phyloP scores from a whole-genome alignment of 2,888 invertebrate species.

The Psococerastis gibbosa region DNA sequence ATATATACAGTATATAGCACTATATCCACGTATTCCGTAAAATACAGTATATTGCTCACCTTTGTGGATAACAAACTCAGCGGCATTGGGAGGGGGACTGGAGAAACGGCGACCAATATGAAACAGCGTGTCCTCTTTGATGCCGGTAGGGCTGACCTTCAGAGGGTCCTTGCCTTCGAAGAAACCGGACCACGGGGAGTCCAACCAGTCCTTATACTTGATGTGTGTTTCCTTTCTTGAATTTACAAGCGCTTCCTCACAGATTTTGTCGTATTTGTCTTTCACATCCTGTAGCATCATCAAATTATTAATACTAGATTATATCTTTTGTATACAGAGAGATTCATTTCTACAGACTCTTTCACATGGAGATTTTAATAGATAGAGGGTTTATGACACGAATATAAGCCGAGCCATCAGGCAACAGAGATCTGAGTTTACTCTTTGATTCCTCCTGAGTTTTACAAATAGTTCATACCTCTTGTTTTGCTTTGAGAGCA shows the following conservation, averaged over 20 bases:
- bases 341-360: no score
- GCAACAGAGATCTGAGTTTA: no score
- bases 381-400: neutral
- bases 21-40: no score
- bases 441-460: no score
- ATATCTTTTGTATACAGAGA: no score
- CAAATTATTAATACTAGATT: conserved; percentile 1
- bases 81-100: conserved; percentile 67
- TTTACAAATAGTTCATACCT: no score
- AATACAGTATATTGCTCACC: no score
- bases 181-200: conserved; percentile 89
- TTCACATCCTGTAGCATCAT: conserved; percentile 44
- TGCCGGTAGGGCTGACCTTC: conserved; percentile 61
- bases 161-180: conserved; percentile 75
- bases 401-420: no score
- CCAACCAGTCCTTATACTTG: conserved; percentile 89
- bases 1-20: no score
- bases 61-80: conserved; percentile 74
- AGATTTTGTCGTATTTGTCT: conserved; percentile 82
- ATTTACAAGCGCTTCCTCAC: conserved; percentile 67
- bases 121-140: conserved; percentile 66
- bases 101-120: conserved; percentile 79
- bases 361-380: neutral
- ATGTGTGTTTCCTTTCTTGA: conserved; percentile 77
- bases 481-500: no score